Evolutionary conservation across 2,888 invertebrate species (phyloP), one percentile per base, ranked within the genome.

Genomic region (Metellina segmentata): DNA sequence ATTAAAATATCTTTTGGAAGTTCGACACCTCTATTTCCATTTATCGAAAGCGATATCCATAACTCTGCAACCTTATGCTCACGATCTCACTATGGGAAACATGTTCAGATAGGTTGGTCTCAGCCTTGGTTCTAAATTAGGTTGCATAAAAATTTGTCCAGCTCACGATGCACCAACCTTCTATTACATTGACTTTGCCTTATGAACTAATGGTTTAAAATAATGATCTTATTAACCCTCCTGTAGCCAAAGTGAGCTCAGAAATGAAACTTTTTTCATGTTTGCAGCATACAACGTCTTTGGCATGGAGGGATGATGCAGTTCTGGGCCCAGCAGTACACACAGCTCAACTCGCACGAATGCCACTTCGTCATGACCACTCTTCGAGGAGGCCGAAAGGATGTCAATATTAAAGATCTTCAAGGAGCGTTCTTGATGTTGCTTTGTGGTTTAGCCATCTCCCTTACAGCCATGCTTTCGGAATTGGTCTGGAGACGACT

Each of bases 251-350:
- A 70, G 6, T n/a, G 8, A 6, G 70, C 70, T 0, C 70, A 70
- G 11, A 69, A 69, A 11, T 69, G 19, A 8, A 0, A 19, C 11
- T 51, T 74, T 74, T 1, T 13, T 79, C 70, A 52, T 34, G 16
- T n/a, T 89, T 82, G 7, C 75, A 92, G 92, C 49, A 79, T 92
- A 11, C 78, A 83, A 0, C 87, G 87, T 11, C 70, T 92, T 7
- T 92, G 90, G 92, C 90, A 87, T 69, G 90, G 90, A 19, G 92
- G 92, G 4, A 49, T 92, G 13, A 86, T 92, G 92, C 90, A 92
- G 49, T 78, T 82, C 49, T 92, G 92, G 92, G 82, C 87, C 0
- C 78, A 92, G 49, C 77, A 75, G 11, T 92, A 77, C 34, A 72
- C 86, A 11, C 52, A 91, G 52, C 61, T 90, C 49, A 74, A 89